These are phyloP conservation scores for Lateolabrax maculatus DNA, from an alignment of 2,797 vertebrate species.

Conservation along the genomic window DNA sequence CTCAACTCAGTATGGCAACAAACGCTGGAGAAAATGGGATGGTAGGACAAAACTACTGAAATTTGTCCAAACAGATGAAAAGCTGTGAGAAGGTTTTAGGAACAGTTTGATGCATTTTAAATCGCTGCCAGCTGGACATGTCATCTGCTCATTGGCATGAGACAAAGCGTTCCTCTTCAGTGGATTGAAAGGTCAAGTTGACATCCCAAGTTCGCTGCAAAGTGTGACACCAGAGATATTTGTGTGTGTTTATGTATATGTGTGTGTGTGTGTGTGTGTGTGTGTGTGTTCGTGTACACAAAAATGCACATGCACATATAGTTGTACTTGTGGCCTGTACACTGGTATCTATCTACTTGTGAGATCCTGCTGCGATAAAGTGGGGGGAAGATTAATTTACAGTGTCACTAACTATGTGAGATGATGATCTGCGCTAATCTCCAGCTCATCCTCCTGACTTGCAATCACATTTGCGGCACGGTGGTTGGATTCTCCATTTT, in stretches of 20 bases:
- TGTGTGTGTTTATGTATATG: neutral
- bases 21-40: conserved; percentile 44
- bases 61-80: conserved; percentile 58
- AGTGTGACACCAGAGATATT: conserved; percentile 41
- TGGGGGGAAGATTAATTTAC: conserved; percentile 67
- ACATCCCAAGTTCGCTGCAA: conserved; percentile 43
- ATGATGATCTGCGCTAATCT: conserved; percentile 74
- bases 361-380: conserved; percentile 25
- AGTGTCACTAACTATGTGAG: conserved; percentile 62
- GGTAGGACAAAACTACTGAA: conserved; percentile 56
- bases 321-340: conserved; percentile 21
- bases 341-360: conserved; percentile 6
- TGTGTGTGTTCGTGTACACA: neutral
- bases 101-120: conserved; percentile 70
- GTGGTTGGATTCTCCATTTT: conserved; percentile 24
- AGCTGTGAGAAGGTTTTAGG: conserved; percentile 52
- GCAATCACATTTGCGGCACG: conserved; percentile 26
- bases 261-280: neutral
- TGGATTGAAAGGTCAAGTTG: conserved; percentile 78
- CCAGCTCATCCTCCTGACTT: conserved; percentile 54
- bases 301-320: conserved; percentile 9
- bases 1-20: conserved; percentile 8
- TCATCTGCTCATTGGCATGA: conserved; percentile 74
- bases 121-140: conserved; percentile 74
- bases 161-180: conserved; percentile 69